These are phyloP conservation scores for Brachionus calyciflorus DNA, from an alignment of 1,140 invertebrate genomes.

Conservation along the genomic window DNA sequence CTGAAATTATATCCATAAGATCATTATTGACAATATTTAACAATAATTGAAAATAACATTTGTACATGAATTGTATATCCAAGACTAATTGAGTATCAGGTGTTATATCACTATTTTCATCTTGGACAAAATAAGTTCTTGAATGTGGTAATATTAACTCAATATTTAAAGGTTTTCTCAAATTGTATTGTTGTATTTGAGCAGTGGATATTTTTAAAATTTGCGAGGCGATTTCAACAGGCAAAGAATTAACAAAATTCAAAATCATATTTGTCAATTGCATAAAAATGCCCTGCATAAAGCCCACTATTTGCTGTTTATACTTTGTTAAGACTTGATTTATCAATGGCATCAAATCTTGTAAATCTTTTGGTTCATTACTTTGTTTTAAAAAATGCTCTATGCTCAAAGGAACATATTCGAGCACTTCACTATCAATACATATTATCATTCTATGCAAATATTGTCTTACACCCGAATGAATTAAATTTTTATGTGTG, in stretches of 20 bases:
- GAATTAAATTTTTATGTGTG: constrained; percentile 56
- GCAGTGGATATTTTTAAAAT: constrained; percentile 11
- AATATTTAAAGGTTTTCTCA: not conserved
- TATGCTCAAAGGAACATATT: constrained; percentile 63
- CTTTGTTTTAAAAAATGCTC: constrained; percentile 63
- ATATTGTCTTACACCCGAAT: constrained; percentile 63
- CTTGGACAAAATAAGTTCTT: constrained; percentile 15
- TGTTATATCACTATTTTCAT: constrained; percentile 36
- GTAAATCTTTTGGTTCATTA: constrained; percentile 61
- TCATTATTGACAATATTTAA: constrained; percentile 37
- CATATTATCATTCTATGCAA: constrained; percentile 67
- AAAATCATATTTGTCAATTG: constrained; percentile 52
- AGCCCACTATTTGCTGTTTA: constrained; percentile 53
- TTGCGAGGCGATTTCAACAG: not conserved
- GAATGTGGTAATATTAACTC: constrained; percentile 1
- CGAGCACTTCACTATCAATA: constrained; percentile 65
- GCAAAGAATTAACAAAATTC: constrained; percentile 37
- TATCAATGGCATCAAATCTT: constrained; percentile 66
- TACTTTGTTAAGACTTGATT: constrained; percentile 67
- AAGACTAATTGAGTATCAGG: constrained; percentile 19
- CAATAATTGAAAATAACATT: constrained; percentile 44
- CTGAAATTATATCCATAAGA: constrained; percentile 25
- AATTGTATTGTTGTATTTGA: constrained; percentile 15
- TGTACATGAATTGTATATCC: constrained; percentile 40
- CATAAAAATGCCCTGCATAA: constrained; percentile 21